Evolutionary conservation across 2,113 vertebrate genomes (phyloP).

Genomic region (Salvelinus alpinus): DNA sequence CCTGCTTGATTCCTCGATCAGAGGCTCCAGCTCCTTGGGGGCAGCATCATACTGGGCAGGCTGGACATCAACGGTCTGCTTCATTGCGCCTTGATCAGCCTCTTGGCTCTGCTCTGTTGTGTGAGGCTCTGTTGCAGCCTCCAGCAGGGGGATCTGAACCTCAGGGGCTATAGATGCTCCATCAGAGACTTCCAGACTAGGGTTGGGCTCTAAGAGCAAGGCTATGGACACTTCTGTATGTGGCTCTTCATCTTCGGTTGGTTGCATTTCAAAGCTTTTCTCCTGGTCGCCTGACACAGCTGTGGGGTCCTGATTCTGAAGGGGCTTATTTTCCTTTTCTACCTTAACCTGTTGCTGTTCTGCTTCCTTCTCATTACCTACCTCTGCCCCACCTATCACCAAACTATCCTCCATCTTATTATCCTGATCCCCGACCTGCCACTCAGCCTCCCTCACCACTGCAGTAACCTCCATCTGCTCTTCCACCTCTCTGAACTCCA

Average conservation of each 20-base stretch:
- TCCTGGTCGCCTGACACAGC: conserved; percentile 9
- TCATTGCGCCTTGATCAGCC: not conserved
- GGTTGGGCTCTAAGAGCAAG: not conserved
- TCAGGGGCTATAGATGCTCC: not conserved
- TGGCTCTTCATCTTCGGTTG: conserved; percentile 6
- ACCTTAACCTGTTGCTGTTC: conserved; percentile 15
- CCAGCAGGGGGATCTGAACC: not conserved
- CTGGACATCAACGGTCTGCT: not conserved
- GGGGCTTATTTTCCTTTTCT: not conserved
- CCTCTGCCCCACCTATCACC: conserved; percentile 56
- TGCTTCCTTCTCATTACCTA: conserved; percentile 62
- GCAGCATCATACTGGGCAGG: not conserved
- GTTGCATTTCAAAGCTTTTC: conserved; percentile 15
- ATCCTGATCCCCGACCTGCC: conserved; percentile 63
- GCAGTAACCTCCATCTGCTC: conserved; percentile 71
- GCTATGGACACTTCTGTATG: conserved; percentile 1
- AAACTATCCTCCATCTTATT: conserved; percentile 65
- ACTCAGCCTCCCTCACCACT: conserved; percentile 69
- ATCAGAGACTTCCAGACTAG: not conserved
- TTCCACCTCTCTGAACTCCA: conserved; percentile 79
- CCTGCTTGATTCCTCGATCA: conserved; percentile 60
- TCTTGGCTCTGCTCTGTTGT: conserved; percentile 9
- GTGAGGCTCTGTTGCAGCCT: not conserved
- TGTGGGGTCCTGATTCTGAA: conserved; percentile 5
- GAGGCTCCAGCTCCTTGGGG: conserved; percentile 47